Evolutionary conservation across 2,113 vertebrate genomes (phyloP).

Genomic region (Micromys minutus): DNA sequence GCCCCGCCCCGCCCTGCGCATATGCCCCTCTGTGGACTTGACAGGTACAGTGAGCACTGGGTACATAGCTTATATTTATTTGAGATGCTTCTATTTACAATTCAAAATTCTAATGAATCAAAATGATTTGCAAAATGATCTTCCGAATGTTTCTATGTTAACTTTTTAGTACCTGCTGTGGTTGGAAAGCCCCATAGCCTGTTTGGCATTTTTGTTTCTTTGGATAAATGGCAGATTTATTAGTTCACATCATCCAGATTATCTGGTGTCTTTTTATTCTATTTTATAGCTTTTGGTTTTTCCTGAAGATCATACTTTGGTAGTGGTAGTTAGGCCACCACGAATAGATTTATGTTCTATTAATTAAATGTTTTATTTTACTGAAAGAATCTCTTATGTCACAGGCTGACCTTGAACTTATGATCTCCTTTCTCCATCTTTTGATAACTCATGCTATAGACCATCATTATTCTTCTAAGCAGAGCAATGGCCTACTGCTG

Average conservation of each 20-base stretch:
- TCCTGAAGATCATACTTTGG: background rate
- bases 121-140: background rate
- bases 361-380: background rate
- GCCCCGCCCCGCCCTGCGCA: too few relatives aligned
- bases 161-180: background rate
- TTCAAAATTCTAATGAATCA: background rate
- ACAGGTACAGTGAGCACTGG: background rate
- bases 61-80: background rate
- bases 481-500: background rate
- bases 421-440: background rate
- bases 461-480: background rate
- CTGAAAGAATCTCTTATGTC: background rate
- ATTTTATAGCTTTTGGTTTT: background rate
- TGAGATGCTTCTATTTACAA: background rate
- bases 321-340: background rate
- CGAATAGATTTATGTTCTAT: too few relatives aligned
- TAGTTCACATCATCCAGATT: conserved; percentile 4
- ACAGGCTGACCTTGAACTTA: background rate
- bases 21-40: background rate
- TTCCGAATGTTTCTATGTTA: background rate
- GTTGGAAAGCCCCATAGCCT: background rate
- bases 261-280: conserved; percentile 12
- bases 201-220: background rate
- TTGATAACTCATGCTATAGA: background rate
- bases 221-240: background rate